phyloP scores from a whole-genome alignment of 2,888 invertebrate species.

The Apotomis turbidana region DNA sequence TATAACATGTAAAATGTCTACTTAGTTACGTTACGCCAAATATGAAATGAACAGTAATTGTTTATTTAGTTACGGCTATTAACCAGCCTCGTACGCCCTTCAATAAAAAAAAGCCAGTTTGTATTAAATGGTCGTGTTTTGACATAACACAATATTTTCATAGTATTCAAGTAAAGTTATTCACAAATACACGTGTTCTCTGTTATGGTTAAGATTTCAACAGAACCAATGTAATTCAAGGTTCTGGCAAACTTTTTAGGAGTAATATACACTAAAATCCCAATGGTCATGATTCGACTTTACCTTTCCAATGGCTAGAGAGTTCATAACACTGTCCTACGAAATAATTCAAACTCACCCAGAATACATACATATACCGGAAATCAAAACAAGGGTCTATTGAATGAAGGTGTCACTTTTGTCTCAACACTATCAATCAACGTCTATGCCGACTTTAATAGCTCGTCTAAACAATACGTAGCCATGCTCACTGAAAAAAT shows the following conservation, averaged over 20 bases:
- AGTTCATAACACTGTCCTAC: neutral
- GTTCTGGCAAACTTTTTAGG: neutral
- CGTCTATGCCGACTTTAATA: constrained; percentile 11
- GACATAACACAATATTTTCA: neutral
- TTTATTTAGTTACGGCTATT: too few relatives aligned
- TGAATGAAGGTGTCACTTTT: constrained; percentile 27
- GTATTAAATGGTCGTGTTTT: neutral
- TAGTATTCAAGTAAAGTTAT: neutral
- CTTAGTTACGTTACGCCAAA: too few relatives aligned
- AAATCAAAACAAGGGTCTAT: constrained; percentile 26
- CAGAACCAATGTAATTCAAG: too few relatives aligned
- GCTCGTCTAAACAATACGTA: constrained; percentile 2
- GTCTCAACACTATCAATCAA: constrained; percentile 29
- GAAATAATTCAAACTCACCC: constrained; percentile 8
- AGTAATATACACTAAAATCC: neutral
- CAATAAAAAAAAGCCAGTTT: neutral
- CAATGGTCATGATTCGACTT: neutral
- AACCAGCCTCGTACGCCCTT: neutral
- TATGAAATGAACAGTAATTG: too few relatives aligned
- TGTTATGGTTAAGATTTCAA: too few relatives aligned
- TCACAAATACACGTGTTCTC: too few relatives aligned
- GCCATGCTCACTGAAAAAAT: constrained; percentile 10
- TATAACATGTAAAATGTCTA: too few relatives aligned
- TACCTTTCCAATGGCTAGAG: constrained; percentile 1
- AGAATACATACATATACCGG: constrained; percentile 22